Conservation (phyloP, 2,888 invertebrate species). For the Synanthedon vespiformis region DNA sequence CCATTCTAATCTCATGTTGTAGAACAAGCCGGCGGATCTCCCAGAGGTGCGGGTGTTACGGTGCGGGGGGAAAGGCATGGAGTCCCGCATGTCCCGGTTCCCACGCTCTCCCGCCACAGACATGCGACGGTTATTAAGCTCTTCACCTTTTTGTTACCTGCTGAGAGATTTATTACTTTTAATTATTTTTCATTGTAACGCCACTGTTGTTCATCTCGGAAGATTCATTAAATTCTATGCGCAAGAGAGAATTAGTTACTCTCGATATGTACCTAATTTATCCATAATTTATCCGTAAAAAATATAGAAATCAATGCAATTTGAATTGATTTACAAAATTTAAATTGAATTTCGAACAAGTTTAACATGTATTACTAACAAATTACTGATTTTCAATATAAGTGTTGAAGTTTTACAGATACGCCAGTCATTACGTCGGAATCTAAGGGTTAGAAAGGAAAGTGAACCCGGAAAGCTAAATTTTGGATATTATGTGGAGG, state of each 20-base stretch:
- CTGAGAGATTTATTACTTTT: conserved; percentile 70
- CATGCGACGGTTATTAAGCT: conserved; percentile 67
- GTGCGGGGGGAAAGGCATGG: neutral
- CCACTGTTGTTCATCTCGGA: conserved; percentile 48
- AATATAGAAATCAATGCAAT: neutral
- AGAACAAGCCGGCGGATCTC: neutral
- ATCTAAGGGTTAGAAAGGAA: no score
- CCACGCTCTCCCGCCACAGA: conserved; percentile 47
- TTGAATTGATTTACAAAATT: neutral
- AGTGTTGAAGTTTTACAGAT: no score
- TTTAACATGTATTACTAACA: neutral
- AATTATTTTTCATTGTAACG: conserved; percentile 68
- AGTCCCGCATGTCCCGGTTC: conserved; percentile 33
- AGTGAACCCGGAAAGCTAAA: no score
- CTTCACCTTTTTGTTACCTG: conserved; percentile 67
- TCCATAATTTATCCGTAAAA: conserved; percentile 26
- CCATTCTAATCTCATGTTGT: conserved; percentile 29
- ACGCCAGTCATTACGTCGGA: no score
- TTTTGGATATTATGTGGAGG: no score
- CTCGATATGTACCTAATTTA: conserved; percentile 18
- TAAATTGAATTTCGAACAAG: neutral
- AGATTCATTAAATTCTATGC: conserved; percentile 55
- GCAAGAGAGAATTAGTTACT: conserved; percentile 45
- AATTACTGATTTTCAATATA: no score
- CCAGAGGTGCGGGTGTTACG: neutral